Evolutionary conservation across 1,140 invertebrate genomes (phyloP).

Genomic region (Magallana gigas): DNA sequence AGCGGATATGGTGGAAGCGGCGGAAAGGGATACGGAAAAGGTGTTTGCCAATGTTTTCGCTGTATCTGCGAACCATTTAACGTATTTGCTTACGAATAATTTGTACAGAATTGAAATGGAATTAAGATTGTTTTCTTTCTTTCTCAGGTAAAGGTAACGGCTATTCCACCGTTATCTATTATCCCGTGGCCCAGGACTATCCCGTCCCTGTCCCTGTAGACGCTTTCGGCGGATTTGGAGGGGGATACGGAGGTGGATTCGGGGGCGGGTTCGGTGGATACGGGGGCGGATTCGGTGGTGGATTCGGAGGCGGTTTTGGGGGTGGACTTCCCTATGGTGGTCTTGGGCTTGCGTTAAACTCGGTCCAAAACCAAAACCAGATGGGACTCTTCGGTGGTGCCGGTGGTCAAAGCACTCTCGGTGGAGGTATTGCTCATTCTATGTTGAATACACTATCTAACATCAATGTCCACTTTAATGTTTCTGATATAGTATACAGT

Average conservation of each 20-base stretch:
- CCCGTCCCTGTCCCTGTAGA: background rate
- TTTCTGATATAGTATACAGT: no score
- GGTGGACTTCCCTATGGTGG: background rate
- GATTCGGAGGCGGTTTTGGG: background rate
- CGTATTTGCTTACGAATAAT: no score
- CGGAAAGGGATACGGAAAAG: constrained; percentile 21
- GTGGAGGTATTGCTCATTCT: background rate
- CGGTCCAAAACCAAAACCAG: background rate
- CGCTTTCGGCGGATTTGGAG: background rate
- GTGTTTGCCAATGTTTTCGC: background rate
- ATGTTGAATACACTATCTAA: background rate
- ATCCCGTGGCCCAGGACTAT: constrained; percentile 15
- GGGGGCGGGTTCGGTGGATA: background rate
- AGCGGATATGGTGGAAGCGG: background rate
- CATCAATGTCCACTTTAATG: no score
- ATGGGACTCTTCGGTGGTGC: background rate
- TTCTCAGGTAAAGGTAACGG: background rate
- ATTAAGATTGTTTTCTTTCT: no score
- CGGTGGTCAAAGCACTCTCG: background rate
- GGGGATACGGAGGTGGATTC: background rate
- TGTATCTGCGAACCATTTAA: no score
- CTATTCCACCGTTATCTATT: constrained; percentile 17
- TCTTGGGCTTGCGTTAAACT: background rate
- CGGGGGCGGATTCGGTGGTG: background rate
- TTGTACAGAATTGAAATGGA: no score